Base-by-base conservation (phyloP, 2,113 vertebrate genomes). In the Myrmecobius fasciatus region DNA sequence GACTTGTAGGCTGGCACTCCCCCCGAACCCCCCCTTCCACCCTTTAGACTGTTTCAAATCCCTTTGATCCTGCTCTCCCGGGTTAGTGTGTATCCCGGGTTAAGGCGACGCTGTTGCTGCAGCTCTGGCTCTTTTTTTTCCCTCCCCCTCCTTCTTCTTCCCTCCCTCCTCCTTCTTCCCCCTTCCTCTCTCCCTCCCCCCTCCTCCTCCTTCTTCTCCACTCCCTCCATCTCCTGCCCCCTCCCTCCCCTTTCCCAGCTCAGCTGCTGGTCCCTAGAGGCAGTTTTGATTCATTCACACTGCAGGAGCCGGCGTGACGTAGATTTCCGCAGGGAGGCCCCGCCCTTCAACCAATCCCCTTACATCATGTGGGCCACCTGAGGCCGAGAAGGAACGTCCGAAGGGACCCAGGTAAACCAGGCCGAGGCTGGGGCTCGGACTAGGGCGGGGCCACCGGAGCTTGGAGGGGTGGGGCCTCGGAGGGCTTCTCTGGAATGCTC, bases 271-370 rank as follows among this genome's bases (percentile, higher is more conserved):
- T 96, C 96, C 97, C 93, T 92, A 95, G 97, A 95, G 97, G 98
- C 98, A 96, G 98, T 98, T 99, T 98, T 98, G 98, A 99, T 99
- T 99, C 99, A 99, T 99, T 99, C 99, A 99, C 99, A 99, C 99
- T 99, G 99, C 99, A 99, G 99, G 99, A 98, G 97, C 99, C 98
- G 98, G 98, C 98, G 97, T 98, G 99, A 99, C 99, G 99, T 99
- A 99, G 99, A 99, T 96, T 95, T 97, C 98, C 98, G 98, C 99
- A 98, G 98, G 98, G 97, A 99, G 97, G 98, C 98, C 97, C 95
- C 98, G 92, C 97, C 94, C 97, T 88, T 25, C 90, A 93, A 97
- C 99, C 99, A 98, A 99, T 99, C 51, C 93, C 67, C 43, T 92
- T 24, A 14, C 93, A 0, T 26, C 53, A 0, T 91, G 91, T 91